A percentile compares a stretch with the other conserved stretches of the same genome.
These are phyloP conservation scores for Hipposideros armiger DNA, from an alignment of 2,113 vertebrate species.

Conservation along the genomic window DNA sequence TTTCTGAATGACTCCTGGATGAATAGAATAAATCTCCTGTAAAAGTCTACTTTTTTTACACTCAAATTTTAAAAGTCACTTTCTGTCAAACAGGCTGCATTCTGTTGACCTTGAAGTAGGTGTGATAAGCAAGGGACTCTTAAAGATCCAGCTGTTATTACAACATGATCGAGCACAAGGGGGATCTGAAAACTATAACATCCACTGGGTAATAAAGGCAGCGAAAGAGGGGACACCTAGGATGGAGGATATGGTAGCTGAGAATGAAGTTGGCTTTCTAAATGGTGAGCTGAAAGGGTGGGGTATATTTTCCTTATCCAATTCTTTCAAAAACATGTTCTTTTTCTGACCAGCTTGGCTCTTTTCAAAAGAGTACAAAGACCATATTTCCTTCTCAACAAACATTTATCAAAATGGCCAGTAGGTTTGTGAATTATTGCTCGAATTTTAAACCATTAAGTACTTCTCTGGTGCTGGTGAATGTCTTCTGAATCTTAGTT, in stretches of 20 bases:
- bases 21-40: not conserved
- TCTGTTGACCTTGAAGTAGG: slow-evolving; percentile 4
- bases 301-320: not conserved
- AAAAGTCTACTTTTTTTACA: slow-evolving; percentile 33
- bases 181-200: not conserved
- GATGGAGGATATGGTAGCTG: rapidly evolving
- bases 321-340: not conserved
- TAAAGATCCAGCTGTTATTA: not conserved
- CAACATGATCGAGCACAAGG: not conserved
- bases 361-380: not conserved
- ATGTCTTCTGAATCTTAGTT: not conserved
- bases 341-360: not conserved
- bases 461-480: not conserved
- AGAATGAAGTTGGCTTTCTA: not conserved
- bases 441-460: not conserved
- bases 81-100: not conserved
- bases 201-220: not conserved
- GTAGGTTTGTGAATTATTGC: not conserved
- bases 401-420: not conserved
- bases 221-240: rapidly evolving
- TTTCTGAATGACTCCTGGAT: not conserved
- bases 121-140: not conserved
- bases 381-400: not conserved
- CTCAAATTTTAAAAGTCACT: slow-evolving; percentile 9
- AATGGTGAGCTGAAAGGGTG: not conserved